Evolutionary conservation across 2,113 vertebrate genomes (phyloP).

Genomic region (Centrocercus urophasianus): DNA sequence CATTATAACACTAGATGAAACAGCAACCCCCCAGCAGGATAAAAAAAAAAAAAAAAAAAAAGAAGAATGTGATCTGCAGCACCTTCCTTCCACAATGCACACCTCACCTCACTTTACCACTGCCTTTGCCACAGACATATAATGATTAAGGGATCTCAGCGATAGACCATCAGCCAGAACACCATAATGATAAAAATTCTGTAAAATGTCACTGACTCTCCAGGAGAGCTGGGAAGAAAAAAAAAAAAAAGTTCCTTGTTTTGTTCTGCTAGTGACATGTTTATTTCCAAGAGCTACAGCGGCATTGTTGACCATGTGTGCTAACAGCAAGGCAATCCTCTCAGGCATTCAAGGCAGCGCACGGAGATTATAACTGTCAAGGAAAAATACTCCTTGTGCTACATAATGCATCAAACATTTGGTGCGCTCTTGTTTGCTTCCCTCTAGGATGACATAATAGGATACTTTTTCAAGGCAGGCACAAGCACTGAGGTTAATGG

Average conservation of each 20-base stretch:
- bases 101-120: neutral
- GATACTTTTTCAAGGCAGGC: neutral
- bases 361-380: neutral
- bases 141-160: neutral
- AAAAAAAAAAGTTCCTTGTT: neutral
- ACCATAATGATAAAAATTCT: neutral
- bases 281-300: neutral
- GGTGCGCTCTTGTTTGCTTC: neutral
- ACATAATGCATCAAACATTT: neutral
- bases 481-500: neutral
- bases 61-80: neutral
- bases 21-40: neutral
- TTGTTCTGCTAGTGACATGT: neutral
- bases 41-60: neutral
- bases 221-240: neutral
- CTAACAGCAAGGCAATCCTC: neutral
- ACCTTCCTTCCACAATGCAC: neutral
- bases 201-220: neutral
- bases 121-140: neutral
- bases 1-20: neutral
- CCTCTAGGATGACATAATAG: neutral
- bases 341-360: neutral
- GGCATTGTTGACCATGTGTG: neutral
- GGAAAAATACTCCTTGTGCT: neutral
- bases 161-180: neutral